phyloP scores from a whole-genome alignment of 2,888 invertebrate genomes.

The Liopterus haemorrhoidalis region DNA sequence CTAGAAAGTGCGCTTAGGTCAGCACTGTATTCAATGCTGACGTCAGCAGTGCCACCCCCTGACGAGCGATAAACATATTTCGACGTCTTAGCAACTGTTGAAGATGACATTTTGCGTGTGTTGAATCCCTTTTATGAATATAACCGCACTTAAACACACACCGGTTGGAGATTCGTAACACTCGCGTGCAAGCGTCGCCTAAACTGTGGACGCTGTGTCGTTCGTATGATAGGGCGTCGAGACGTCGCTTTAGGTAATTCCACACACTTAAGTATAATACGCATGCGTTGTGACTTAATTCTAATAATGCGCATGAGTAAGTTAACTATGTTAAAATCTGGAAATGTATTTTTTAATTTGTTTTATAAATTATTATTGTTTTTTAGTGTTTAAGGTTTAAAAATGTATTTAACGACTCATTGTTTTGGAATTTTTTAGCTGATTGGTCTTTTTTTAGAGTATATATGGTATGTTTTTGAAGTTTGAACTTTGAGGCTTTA shows the following conservation, averaged over 20 bases:
- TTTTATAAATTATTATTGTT: slow-evolving; percentile 4
- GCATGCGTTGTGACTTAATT: slow-evolving; percentile 33
- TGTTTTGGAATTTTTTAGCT: too few species aligned
- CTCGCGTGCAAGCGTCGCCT: slow-evolving; percentile 52
- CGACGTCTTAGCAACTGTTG: slow-evolving; percentile 62
- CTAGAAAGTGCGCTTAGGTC: slow-evolving; percentile 91
- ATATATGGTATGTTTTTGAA: too few species aligned
- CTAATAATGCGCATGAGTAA: slow-evolving; percentile 4
- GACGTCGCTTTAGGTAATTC: slow-evolving; percentile 42
- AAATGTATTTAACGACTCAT: too few species aligned
- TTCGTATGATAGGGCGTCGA: slow-evolving; percentile 54
- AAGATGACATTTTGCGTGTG: slow-evolving; percentile 37
- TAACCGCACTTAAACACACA: slow-evolving; percentile 42
- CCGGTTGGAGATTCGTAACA: slow-evolving; percentile 36
- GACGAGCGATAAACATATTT: slow-evolving; percentile 89
- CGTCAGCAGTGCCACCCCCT: slow-evolving; percentile 75
- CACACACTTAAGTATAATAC: slow-evolving; percentile 30
- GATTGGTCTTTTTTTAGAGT: too few species aligned
- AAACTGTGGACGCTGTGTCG: slow-evolving; percentile 54
- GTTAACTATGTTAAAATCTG: slow-evolving; percentile 10
- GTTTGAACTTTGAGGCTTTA: too few species aligned
- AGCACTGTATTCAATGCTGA: slow-evolving; percentile 91
- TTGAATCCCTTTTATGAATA: slow-evolving; percentile 23
- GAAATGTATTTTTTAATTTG: slow-evolving; percentile 9
- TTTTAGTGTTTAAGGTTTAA: background rate